phyloP scores from a whole-genome alignment of 2,797 vertebrate species.

The Mormyrops attenuatus region DNA sequence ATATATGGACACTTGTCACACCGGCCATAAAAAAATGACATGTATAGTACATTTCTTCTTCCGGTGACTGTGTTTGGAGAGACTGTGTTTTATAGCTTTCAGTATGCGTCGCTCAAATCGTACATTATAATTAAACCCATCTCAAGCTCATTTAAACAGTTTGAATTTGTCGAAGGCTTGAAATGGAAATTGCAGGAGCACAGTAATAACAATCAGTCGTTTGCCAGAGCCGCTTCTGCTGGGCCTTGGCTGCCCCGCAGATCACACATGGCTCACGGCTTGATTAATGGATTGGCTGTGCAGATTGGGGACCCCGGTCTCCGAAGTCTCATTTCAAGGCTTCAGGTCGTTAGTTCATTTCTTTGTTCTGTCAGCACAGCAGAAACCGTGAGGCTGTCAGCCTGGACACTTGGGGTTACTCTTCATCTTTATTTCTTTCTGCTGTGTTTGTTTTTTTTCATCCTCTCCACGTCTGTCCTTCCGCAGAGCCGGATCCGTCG shows the following conservation, averaged over 20 bases:
- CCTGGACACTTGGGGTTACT: background rate
- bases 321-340: slow-evolving; percentile 14
- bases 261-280: background rate
- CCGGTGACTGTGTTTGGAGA: background rate
- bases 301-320: background rate
- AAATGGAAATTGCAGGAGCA: background rate
- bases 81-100: background rate
- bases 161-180: background rate
- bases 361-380: slow-evolving; percentile 20
- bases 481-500: slow-evolving; percentile 93
- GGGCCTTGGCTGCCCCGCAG: slow-evolving; percentile 4
- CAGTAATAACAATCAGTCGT: background rate
- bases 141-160: background rate
- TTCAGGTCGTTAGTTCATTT: slow-evolving; percentile 15
- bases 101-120: background rate
- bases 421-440: background rate
- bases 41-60: background rate
- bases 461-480: slow-evolving; percentile 27
- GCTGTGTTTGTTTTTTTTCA: background rate
- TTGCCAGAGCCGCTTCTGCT: background rate
- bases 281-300: slow-evolving; percentile 17
- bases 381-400: slow-evolving; percentile 6
- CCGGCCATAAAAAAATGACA: background rate
- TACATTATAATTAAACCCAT: background rate
- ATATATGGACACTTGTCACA: background rate